Conservation (phyloP, 92 coral and sea anemone genomes). For the Pocillopora meandrina region DNA sequence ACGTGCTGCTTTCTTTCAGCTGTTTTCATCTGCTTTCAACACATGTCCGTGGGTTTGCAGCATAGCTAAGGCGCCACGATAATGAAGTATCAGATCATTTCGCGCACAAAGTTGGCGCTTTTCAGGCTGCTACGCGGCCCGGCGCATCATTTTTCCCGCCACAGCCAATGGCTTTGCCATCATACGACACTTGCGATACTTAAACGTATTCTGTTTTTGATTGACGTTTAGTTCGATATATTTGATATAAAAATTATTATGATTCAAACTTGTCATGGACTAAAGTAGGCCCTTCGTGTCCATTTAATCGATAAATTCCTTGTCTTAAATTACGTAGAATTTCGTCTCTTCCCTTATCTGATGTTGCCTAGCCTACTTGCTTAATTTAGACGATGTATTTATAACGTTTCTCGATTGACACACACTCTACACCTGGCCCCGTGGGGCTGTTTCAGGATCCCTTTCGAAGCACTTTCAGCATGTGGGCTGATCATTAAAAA, state of each 20-base stretch:
- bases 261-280: not conserved
- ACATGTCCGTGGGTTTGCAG: slow-evolving; percentile 43
- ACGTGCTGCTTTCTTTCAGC: slow-evolving; percentile 45
- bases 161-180: slow-evolving; percentile 28
- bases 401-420: slow-evolving; percentile 1
- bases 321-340: slow-evolving; percentile 27
- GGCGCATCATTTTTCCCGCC: slow-evolving; percentile 41
- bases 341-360: not conserved
- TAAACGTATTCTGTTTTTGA: not conserved
- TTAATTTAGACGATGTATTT: slow-evolving; percentile 5
- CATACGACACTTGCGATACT: not conserved
- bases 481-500: not conserved
- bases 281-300: slow-evolving; percentile 2
- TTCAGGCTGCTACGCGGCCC: not conserved
- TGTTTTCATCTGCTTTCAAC: slow-evolving; percentile 37
- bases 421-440: slow-evolving; percentile 13
- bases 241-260: slow-evolving; percentile 14
- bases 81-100: slow-evolving; percentile 15
- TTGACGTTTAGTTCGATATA: not conserved
- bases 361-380: not conserved
- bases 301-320: not conserved
- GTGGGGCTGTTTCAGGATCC: not conserved
- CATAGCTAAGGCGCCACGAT: slow-evolving; percentile 41
- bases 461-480: not conserved
- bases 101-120: slow-evolving; percentile 14